These are phyloP conservation scores for Antechinus stuartii DNA, from an alignment of 2,113 vertebrate species.

Conservation along the genomic window DNA sequence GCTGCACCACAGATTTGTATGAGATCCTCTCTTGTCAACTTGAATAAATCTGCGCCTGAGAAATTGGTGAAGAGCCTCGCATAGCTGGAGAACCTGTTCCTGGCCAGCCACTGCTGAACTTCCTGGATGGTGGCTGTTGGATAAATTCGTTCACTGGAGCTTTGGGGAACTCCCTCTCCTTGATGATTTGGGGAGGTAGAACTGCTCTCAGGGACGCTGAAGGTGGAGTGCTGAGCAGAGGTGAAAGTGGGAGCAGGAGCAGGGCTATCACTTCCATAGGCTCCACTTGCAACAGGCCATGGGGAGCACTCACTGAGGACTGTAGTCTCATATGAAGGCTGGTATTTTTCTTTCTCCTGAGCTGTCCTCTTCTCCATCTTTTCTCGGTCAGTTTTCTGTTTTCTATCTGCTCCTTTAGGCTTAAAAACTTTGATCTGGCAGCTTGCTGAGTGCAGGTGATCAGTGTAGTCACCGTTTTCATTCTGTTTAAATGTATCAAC, in stretches of 20 bases:
- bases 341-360: conserved; percentile 90
- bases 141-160: conserved; percentile 85
- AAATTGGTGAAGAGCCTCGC: conserved; percentile 94
- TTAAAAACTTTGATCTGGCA: conserved; percentile 93
- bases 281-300: conserved; percentile 90
- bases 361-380: conserved; percentile 91
- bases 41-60: conserved; percentile 98
- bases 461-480: conserved; percentile 89
- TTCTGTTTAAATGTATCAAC: conserved; percentile 90
- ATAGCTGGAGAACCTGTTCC: conserved; percentile 93
- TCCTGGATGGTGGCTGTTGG: conserved; percentile 94
- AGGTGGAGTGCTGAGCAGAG: conserved; percentile 89
- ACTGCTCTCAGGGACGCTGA: conserved; percentile 94
- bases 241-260: conserved; percentile 90
- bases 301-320: conserved; percentile 93
- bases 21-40: conserved; percentile 94
- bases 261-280: conserved; percentile 87
- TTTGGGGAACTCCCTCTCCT: conserved; percentile 89
- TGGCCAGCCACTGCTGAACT: conserved; percentile 94
- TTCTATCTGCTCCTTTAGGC: conserved; percentile 79
- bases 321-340: conserved; percentile 90
- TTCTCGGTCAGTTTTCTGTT: conserved; percentile 91
- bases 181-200: conserved; percentile 97
- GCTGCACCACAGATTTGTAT: conserved; percentile 96
- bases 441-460: conserved; percentile 91